These are phyloP conservation scores for Laothoe populi DNA, from an alignment of 2,888 invertebrate genomes.

Conservation along the genomic window DNA sequence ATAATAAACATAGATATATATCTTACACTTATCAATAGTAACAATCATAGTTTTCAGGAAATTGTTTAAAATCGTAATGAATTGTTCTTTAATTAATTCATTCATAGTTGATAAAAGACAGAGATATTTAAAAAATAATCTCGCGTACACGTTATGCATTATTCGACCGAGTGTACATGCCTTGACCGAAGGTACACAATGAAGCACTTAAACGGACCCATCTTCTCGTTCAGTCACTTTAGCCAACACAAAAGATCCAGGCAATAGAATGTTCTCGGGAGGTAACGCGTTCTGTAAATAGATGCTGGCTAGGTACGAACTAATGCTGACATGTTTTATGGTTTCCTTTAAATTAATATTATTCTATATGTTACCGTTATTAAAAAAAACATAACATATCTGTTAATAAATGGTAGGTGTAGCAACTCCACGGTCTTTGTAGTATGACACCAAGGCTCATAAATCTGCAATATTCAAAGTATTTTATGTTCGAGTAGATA, in stretches of 20 bases:
- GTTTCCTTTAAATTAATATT: constrained; percentile 47
- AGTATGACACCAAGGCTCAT: too few relatives aligned
- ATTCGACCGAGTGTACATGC: constrained; percentile 36
- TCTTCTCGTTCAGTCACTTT: constrained; percentile 71
- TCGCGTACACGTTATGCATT: not conserved
- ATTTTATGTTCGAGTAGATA: too few relatives aligned
- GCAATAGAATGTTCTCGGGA: constrained; percentile 64
- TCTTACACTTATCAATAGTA: too few relatives aligned
- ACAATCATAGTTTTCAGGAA: too few relatives aligned
- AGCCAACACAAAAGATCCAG: constrained; percentile 64
- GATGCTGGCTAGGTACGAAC: constrained; percentile 44
- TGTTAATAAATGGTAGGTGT: too few relatives aligned
- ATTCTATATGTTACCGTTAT: too few relatives aligned
- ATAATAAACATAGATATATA: too few relatives aligned
- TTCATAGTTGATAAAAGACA: not conserved
- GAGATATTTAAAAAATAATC: not conserved
- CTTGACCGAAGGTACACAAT: constrained; percentile 54
- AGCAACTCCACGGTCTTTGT: too few relatives aligned
- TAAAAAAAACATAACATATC: too few relatives aligned
- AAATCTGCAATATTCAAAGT: too few relatives aligned
- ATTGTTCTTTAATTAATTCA: too few relatives aligned
- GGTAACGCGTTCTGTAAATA: constrained; percentile 70
- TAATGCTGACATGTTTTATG: constrained; percentile 57
- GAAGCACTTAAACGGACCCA: constrained; percentile 57
- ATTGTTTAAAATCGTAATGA: too few relatives aligned